A percentile compares a stretch with the other conserved stretches of the same genome.
Evolutionary conservation across 2,888 invertebrate genomes (phyloP).

Genomic region (Xestia ashworthii): DNA sequence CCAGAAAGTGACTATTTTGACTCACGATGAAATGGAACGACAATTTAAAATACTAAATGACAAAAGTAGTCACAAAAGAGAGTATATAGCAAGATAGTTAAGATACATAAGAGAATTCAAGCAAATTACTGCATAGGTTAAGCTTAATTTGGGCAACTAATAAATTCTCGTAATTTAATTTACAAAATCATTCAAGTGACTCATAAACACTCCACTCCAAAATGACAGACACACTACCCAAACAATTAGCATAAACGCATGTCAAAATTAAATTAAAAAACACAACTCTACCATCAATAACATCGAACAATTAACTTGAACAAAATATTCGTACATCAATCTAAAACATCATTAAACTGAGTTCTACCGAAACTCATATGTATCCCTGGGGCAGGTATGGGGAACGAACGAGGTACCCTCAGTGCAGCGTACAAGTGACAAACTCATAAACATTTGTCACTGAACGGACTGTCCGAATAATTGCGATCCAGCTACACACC

Average conservation of each 20-base stretch:
- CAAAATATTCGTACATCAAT: slow-evolving; percentile 74
- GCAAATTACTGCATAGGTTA: background rate
- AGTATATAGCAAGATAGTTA: background rate
- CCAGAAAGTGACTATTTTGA: too few relatives aligned
- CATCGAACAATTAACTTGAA: slow-evolving; percentile 66
- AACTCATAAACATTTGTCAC: slow-evolving; percentile 91
- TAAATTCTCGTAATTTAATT: background rate
- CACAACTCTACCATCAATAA: slow-evolving; percentile 60
- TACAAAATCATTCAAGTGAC: background rate
- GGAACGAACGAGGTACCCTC: slow-evolving; percentile 78
- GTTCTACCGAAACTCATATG: slow-evolving; percentile 75
- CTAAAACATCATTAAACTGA: slow-evolving; percentile 82
- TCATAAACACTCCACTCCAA: slow-evolving; percentile 12
- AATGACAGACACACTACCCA: slow-evolving; percentile 32
- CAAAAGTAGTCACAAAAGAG: background rate
- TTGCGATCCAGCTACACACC: slow-evolving; percentile 82
- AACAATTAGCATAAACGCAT: slow-evolving; percentile 45
- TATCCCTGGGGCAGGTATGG: slow-evolving; percentile 77
- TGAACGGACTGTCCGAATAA: slow-evolving; percentile 86
- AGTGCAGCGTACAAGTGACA: slow-evolving; percentile 84
- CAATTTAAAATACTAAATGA: too few relatives aligned
- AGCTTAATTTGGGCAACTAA: background rate
- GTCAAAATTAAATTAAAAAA: slow-evolving; percentile 63
- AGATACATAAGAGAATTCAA: background rate
- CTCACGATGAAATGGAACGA: background rate